Conservation (phyloP, 2,888 invertebrate genomes). For the Embidobia sp. region DNA sequence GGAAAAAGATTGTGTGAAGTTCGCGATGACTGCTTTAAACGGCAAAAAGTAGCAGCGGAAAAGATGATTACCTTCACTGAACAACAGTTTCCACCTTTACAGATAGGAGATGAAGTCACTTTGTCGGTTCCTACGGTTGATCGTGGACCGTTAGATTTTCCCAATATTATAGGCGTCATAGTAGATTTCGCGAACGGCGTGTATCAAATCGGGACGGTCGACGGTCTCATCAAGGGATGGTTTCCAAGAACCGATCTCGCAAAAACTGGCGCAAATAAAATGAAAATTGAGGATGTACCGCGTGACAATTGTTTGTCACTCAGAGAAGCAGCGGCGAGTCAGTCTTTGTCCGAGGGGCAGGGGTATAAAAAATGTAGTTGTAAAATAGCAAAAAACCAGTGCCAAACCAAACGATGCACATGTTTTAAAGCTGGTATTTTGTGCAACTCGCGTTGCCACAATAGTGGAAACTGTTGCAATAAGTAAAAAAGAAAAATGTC, state of each 20-base stretch:
- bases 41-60: slow-evolving; percentile 3
- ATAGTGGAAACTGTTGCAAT: too few relatives aligned
- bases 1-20: too few relatives aligned
- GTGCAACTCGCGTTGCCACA: slow-evolving; percentile 4
- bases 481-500: too few relatives aligned
- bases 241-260: slow-evolving; percentile 1
- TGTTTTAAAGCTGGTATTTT: background rate
- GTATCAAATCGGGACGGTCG: slow-evolving; percentile 1
- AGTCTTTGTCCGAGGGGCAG: slow-evolving; percentile 6
- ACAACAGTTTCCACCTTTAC: slow-evolving; percentile 1
- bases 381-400: background rate
- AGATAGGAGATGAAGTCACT: background rate
- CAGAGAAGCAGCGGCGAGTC: slow-evolving; percentile 15
- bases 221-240: slow-evolving; percentile 18
- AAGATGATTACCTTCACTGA: slow-evolving; percentile 5
- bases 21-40: slow-evolving; percentile 3
- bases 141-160: slow-evolving; percentile 10
- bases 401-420: background rate
- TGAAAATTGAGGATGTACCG: background rate
- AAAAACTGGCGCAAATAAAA: background rate
- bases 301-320: background rate
- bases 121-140: background rate
- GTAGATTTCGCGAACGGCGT: background rate
- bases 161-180: background rate
- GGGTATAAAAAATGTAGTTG: slow-evolving; percentile 14